Percentiles rank a stretch among this genome's conserved stretches.
phyloP scores from a whole-genome alignment of 2,113 vertebrate species.

The Chelonoidis abingdonii region DNA sequence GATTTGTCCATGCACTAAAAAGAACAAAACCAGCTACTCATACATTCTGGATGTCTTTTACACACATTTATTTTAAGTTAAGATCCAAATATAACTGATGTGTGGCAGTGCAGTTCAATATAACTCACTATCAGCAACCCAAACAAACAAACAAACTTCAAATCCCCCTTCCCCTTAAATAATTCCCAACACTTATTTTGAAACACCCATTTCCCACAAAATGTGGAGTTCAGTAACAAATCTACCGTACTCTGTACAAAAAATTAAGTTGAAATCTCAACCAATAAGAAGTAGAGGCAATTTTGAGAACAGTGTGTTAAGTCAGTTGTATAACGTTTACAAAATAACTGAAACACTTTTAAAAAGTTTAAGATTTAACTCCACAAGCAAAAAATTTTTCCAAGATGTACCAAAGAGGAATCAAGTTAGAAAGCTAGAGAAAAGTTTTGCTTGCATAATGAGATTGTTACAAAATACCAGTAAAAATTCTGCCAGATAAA shows the following conservation, averaged over 20 bases:
- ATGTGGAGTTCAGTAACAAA: neutral
- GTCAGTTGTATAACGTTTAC: neutral
- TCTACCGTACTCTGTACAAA: neutral
- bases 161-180: neutral
- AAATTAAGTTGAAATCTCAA: conserved; percentile 31
- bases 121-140: neutral
- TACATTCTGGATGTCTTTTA: neutral
- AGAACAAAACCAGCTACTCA: neutral
- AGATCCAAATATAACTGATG: neutral
- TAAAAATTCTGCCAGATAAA: conserved; percentile 68
- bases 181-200: neutral
- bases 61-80: neutral
- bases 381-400: neutral
- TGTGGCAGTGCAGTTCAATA: rapidly evolving
- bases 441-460: conserved; percentile 40
- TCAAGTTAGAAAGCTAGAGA: conserved; percentile 33
- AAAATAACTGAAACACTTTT: neutral
- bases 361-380: conserved; percentile 24
- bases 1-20: neutral
- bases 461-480: conserved; percentile 55
- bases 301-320: neutral
- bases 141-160: rapidly evolving
- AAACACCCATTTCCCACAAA: conserved; percentile 10
- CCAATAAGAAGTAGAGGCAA: neutral
- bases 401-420: conserved; percentile 28